A percentile compares a stretch with the other conserved stretches of the same genome.
These are phyloP conservation scores for Poeciliopsis gracilis DNA, from an alignment of 2,797 vertebrate genomes.

Conservation along the genomic window DNA sequence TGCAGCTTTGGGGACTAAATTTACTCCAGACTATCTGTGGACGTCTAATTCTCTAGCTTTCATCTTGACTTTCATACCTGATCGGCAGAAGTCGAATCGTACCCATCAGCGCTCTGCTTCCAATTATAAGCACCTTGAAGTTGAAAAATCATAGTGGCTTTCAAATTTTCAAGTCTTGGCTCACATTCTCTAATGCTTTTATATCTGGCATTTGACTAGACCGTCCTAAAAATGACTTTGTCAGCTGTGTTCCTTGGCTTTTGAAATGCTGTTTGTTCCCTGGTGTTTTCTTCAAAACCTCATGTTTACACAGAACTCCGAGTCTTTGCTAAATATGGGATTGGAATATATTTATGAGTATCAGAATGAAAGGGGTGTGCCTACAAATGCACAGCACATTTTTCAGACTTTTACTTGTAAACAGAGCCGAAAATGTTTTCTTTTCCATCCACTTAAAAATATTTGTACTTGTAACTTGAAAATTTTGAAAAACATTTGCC, in stretches of 20 bases:
- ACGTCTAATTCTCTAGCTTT: slow-evolving; percentile 21
- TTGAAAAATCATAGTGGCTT: slow-evolving; percentile 42
- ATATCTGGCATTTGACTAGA: background rate
- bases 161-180: background rate
- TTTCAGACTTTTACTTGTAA: background rate
- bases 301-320: background rate
- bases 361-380: background rate
- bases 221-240: background rate
- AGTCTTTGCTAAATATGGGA: background rate
- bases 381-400: background rate
- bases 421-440: background rate
- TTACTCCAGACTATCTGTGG: slow-evolving; percentile 34
- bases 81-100: slow-evolving; percentile 49
- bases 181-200: background rate
- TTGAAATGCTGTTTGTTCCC: background rate
- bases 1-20: slow-evolving; percentile 19
- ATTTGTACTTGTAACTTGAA: background rate
- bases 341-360: background rate
- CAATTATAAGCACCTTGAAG: slow-evolving; percentile 50
- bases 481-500: background rate
- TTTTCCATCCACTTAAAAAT: background rate
- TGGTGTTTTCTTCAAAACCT: background rate
- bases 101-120: slow-evolving; percentile 21
- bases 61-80: slow-evolving; percentile 42
- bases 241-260: background rate